phyloP scores from a whole-genome alignment of 1,140 invertebrate genomes.

The Popillia japonica region DNA sequence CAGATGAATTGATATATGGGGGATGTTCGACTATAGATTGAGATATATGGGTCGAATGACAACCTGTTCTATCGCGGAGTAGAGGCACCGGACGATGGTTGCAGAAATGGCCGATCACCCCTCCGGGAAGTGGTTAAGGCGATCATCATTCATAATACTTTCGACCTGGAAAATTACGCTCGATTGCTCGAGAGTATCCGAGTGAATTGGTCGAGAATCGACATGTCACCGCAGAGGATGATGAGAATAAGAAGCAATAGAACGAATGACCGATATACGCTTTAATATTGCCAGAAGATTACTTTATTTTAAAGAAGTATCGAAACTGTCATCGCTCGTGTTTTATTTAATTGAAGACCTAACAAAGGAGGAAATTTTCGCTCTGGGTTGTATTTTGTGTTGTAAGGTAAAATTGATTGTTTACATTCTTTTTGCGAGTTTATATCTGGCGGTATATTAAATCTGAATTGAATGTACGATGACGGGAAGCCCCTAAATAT shows the following conservation, averaged over 20 bases:
- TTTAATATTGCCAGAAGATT: not conserved
- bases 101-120: not conserved
- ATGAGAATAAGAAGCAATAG: not conserved
- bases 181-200: constrained; percentile 13
- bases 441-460: not conserved
- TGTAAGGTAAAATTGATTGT: not conserved
- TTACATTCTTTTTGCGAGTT: not conserved
- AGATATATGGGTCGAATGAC: constrained; percentile 33
- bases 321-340: not conserved
- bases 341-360: not conserved
- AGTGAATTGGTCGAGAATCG: constrained; percentile 8
- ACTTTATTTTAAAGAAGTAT: constrained; percentile 1
- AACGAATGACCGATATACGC: not conserved
- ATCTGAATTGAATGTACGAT: too few species aligned
- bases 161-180: constrained; percentile 31
- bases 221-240: constrained; percentile 3
- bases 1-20: constrained; percentile 31
- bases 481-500: too few species aligned
- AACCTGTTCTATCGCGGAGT: not conserved
- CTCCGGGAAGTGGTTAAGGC: not conserved
- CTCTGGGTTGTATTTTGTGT: not conserved
- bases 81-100: not conserved
- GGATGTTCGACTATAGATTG: constrained; percentile 30
- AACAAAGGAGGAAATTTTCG: not conserved
- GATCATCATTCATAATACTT: constrained; percentile 41